phyloP scores from a whole-genome alignment of 2,113 vertebrate species.

The Pholis gunnellus region DNA sequence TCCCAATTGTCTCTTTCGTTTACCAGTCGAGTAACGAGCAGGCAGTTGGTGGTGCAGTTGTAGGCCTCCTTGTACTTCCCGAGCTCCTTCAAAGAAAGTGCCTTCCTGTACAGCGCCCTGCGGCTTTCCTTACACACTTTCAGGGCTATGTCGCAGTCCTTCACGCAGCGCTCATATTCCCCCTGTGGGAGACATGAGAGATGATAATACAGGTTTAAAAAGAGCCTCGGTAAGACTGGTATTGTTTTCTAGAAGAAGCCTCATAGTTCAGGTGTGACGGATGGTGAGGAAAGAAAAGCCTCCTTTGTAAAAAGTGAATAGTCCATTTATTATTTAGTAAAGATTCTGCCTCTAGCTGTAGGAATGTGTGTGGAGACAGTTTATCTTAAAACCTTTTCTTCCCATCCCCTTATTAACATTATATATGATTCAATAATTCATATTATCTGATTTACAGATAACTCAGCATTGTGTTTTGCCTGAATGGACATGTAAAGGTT shows the following conservation, averaged over 20 bases:
- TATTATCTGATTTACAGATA: background rate
- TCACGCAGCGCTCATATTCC: slow-evolving; percentile 85
- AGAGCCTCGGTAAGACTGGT: background rate
- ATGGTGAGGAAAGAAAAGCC: background rate
- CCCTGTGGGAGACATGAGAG: slow-evolving; percentile 77
- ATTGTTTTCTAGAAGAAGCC: background rate
- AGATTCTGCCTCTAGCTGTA: background rate
- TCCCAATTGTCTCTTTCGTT: slow-evolving; percentile 27
- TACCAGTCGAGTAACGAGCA: slow-evolving; percentile 89
- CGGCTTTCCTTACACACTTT: slow-evolving; percentile 86
- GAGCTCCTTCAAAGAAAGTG: slow-evolving; percentile 89
- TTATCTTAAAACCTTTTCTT: background rate
- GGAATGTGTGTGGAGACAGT: background rate
- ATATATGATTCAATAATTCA: background rate
- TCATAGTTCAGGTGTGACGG: background rate
- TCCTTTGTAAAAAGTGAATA: background rate
- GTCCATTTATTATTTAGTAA: background rate
- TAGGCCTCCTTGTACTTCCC: slow-evolving; percentile 92
- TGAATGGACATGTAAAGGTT: background rate
- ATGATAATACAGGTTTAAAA: background rate
- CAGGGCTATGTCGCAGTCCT: slow-evolving; percentile 90
- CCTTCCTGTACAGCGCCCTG: slow-evolving; percentile 91
- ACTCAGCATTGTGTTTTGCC: background rate
- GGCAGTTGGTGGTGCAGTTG: slow-evolving; percentile 89
- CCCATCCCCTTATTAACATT: background rate